Evolutionary conservation across 2,888 invertebrate genomes (phyloP).

Genomic region (Camponotus fellah): DNA sequence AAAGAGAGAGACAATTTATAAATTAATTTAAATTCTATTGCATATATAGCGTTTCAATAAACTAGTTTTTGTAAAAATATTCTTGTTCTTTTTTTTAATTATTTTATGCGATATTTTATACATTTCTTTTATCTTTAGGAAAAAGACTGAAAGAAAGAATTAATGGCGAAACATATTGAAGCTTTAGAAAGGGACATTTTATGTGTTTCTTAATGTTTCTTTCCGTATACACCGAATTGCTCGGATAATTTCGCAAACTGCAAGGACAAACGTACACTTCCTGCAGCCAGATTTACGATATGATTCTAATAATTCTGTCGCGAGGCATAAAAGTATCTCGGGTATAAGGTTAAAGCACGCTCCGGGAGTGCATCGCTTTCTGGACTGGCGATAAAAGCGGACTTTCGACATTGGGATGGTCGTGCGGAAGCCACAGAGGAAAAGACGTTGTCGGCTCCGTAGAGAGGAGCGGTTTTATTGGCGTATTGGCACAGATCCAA

Average conservation of each 20-base stretch:
- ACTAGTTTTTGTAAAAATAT: neutral
- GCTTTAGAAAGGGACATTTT: conserved; percentile 40
- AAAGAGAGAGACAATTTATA: neutral
- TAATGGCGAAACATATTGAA: conserved; percentile 1
- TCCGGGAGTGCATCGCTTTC: conserved; percentile 59
- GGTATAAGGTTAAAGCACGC: conserved; percentile 54
- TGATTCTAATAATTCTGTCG: conserved; percentile 73
- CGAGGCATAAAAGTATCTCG: conserved; percentile 60
- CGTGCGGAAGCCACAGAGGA: conserved; percentile 62
- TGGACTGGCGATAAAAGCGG: conserved; percentile 65
- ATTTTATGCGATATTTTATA: neutral
- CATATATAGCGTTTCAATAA: neutral
- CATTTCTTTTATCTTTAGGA: neutral
- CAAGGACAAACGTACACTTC: conserved; percentile 67
- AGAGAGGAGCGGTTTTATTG: conserved; percentile 78
- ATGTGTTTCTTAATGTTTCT: conserved; percentile 57
- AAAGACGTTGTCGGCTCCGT: conserved; percentile 76
- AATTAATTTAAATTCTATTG: conserved; percentile 22
- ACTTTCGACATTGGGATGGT: conserved; percentile 70
- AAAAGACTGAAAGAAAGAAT: neutral
- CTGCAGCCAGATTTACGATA: conserved; percentile 71
- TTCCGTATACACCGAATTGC: conserved; percentile 52
- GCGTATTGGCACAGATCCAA: conserved; percentile 78
- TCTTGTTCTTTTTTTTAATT: neutral
- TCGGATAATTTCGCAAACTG: conserved; percentile 59